Evolutionary conservation across 1,140 invertebrate species (phyloP).

Genomic region (Nasonia giraulti): DNA sequence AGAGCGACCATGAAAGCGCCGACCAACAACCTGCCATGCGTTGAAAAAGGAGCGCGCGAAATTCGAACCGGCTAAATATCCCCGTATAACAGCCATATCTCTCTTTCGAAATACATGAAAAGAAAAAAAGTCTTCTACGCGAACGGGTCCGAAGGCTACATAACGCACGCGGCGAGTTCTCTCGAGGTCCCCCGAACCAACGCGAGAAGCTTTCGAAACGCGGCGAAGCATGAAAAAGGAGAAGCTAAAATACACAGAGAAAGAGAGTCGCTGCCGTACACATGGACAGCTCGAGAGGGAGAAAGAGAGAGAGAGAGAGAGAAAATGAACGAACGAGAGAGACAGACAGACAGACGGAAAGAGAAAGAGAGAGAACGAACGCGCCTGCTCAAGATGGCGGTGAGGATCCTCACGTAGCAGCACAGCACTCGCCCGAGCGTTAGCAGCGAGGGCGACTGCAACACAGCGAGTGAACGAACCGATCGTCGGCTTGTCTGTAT

Average conservation of each 20-base stretch:
- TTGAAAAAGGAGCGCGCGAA: background rate
- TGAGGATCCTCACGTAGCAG: slow-evolving; percentile 15
- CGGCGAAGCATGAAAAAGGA: slow-evolving; percentile 26
- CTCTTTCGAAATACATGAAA: background rate
- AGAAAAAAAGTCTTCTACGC: background rate
- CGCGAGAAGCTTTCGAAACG: slow-evolving; percentile 33
- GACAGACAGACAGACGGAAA: too few species aligned
- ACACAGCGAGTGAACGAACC: slow-evolving; percentile 6
- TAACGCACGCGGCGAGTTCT: background rate
- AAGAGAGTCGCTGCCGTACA: background rate
- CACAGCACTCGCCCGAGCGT: background rate
- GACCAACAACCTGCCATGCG: background rate
- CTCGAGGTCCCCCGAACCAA: slow-evolving; percentile 9
- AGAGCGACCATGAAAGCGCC: background rate
- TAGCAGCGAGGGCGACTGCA: background rate
- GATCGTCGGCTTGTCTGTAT: background rate
- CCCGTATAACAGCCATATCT: background rate
- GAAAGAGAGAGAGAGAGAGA: too few species aligned
- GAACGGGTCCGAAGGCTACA: background rate
- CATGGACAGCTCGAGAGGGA: too few species aligned
- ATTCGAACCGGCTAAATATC: background rate
- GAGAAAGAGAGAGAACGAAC: background rate
- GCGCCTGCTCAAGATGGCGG: slow-evolving; percentile 26
- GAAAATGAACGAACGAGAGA: background rate
- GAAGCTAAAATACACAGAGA: slow-evolving; percentile 13